These are phyloP conservation scores for Larimichthys crocea DNA, from an alignment of 2,113 vertebrate species.

Conservation along the genomic window DNA sequence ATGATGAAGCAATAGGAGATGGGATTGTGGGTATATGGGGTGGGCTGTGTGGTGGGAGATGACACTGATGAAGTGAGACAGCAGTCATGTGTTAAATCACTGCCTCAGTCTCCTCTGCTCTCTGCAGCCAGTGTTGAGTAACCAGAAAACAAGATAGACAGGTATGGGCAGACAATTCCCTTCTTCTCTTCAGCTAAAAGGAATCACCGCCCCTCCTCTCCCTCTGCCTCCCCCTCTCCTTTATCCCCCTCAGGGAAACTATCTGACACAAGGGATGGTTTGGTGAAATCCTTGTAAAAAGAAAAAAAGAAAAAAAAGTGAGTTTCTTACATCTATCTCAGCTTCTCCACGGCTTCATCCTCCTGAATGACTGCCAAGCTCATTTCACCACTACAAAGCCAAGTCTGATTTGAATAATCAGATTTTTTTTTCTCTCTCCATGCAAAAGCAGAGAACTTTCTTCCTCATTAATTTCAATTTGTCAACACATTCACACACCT, in stretches of 20 bases:
- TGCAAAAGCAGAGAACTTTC: slow-evolving; percentile 36
- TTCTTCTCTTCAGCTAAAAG: slow-evolving; percentile 53
- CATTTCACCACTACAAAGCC: slow-evolving; percentile 55
- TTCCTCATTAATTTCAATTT: slow-evolving; percentile 73
- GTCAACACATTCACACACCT: slow-evolving; percentile 62
- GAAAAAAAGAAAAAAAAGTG: slow-evolving; percentile 5
- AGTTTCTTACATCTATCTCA: slow-evolving; percentile 45
- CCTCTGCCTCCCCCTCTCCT: not conserved
- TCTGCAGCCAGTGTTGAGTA: slow-evolving; percentile 38
- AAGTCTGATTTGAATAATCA: slow-evolving; percentile 65
- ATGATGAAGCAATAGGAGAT: slow-evolving; percentile 40
- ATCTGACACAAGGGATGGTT: slow-evolving; percentile 54
- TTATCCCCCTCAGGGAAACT: slow-evolving; percentile 40
- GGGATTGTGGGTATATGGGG: slow-evolving; percentile 27
- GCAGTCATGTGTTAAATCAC: slow-evolving; percentile 73
- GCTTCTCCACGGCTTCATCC: slow-evolving; percentile 29
- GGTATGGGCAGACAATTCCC: slow-evolving; percentile 48
- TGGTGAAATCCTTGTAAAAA: slow-evolving; percentile 31
- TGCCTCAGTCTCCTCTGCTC: slow-evolving; percentile 53
- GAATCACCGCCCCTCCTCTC: slow-evolving; percentile 3
- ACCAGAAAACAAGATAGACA: slow-evolving; percentile 62
- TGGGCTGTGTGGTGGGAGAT: slow-evolving; percentile 32
- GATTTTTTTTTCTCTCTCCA: slow-evolving; percentile 15
- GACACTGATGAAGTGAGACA: slow-evolving; percentile 71
- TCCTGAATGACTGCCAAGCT: slow-evolving; percentile 47